Evolutionary conservation across 2,888 invertebrate species (phyloP).

Genomic region (Catocala nupta): DNA sequence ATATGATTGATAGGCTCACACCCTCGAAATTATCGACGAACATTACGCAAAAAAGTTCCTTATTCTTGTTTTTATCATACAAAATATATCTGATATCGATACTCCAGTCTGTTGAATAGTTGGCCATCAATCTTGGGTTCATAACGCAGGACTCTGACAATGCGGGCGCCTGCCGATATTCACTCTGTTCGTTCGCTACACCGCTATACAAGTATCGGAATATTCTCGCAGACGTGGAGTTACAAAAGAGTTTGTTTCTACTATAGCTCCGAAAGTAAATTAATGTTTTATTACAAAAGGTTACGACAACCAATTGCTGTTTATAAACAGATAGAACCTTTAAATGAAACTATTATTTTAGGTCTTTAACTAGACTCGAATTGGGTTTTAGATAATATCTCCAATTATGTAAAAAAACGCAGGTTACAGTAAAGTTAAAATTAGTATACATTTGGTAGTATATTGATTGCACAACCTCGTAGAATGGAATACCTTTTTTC

Average conservation of each 20-base stretch:
- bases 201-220: slow-evolving; percentile 8
- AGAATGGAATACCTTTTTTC: no score
- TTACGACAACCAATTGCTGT: no score
- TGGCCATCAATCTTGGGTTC: slow-evolving; percentile 19
- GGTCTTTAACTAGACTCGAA: no score
- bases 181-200: not conserved
- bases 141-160: slow-evolving; percentile 14
- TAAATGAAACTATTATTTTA: no score
- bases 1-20: slow-evolving; percentile 12
- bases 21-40: slow-evolving; percentile 3
- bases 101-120: slow-evolving; percentile 26
- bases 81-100: slow-evolving; percentile 13
- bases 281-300: no score
- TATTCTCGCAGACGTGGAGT: slow-evolving; percentile 4
- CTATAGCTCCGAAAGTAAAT: no score
- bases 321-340: no score
- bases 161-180: slow-evolving; percentile 14
- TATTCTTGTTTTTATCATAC: slow-evolving; percentile 6
- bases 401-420: no score
- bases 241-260: not conserved
- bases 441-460: no score
- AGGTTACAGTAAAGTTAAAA: no score
- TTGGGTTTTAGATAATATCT: no score
- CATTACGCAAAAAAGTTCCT: slow-evolving; percentile 13
- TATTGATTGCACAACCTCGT: no score